These are phyloP conservation scores for Origma solitaria DNA, from an alignment of 2,113 vertebrate species.

Conservation along the genomic window DNA sequence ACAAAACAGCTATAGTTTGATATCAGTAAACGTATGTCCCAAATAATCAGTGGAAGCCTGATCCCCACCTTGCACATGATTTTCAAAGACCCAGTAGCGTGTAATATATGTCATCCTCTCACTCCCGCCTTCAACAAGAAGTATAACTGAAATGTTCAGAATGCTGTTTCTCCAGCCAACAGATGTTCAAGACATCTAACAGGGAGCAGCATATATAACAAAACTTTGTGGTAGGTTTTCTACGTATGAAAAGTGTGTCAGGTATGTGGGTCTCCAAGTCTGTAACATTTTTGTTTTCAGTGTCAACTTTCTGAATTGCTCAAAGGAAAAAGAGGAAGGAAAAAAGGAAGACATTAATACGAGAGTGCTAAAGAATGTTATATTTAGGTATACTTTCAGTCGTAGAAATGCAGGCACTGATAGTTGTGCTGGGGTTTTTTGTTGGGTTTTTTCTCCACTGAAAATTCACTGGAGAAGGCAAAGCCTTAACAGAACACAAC, in stretches of 20 bases:
- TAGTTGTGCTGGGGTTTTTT: background rate
- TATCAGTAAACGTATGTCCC: background rate
- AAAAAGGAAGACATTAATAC: too few relatives aligned
- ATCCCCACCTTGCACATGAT: fast-evolving
- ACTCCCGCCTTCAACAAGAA: background rate
- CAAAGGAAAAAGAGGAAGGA: background rate
- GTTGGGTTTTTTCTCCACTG: background rate
- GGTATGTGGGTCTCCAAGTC: background rate
- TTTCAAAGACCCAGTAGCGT: background rate
- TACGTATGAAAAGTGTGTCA: background rate
- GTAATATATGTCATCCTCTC: background rate
- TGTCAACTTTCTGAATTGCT: background rate
- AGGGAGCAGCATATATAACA: background rate
- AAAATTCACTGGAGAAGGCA: background rate
- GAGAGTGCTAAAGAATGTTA: background rate
- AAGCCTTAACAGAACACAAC: background rate
- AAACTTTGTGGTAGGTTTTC: background rate
- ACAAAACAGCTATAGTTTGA: background rate
- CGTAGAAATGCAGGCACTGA: background rate
- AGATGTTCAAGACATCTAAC: background rate
- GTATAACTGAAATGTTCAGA: background rate
- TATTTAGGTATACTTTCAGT: background rate
- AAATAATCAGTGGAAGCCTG: background rate
- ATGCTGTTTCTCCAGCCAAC: background rate
- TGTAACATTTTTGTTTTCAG: background rate